phyloP scores from a whole-genome alignment of 2,797 vertebrate genomes.

The Borostomias antarcticus region DNA sequence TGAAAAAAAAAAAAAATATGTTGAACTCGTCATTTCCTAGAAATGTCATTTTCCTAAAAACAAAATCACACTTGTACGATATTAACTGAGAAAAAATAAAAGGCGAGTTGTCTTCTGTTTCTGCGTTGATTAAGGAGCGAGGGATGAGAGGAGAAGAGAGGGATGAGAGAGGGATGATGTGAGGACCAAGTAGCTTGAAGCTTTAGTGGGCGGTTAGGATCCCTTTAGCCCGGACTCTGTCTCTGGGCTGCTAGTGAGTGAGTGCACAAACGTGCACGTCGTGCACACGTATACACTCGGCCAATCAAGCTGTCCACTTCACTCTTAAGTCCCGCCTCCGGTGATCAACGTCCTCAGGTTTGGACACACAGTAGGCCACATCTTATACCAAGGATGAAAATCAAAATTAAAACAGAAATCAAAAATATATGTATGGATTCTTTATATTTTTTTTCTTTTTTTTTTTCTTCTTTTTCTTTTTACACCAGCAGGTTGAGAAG shows the following conservation, averaged over 20 bases:
- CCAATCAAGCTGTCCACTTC: background rate
- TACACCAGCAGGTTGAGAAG: too few relatives aligned
- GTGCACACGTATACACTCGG: background rate
- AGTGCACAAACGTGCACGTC: too few relatives aligned
- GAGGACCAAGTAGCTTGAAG: conserved; percentile 47
- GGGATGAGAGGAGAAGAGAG: background rate
- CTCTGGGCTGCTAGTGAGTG: conserved; percentile 73
- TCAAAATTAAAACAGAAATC: conserved; percentile 49
- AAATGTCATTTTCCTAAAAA: conserved; percentile 74
- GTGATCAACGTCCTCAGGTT: background rate
- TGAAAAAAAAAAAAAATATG: conserved; percentile 74
- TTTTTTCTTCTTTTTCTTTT: too few relatives aligned
- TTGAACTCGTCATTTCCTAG: conserved; percentile 52
- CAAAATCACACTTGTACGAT: conserved; percentile 82
- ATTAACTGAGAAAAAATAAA: conserved; percentile 71
- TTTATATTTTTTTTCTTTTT: conserved; percentile 60
- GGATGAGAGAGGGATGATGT: conserved; percentile 6
- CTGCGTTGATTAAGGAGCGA: conserved; percentile 38
- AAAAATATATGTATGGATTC: conserved; percentile 49
- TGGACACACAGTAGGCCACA: conserved; percentile 76
- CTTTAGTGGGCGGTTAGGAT: conserved; percentile 45
- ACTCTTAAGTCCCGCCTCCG: background rate
- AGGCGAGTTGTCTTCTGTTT: conserved; percentile 74
- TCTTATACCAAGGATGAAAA: conserved; percentile 55
- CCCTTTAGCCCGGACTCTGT: conserved; percentile 53